A percentile compares a stretch with the other conserved stretches of the same genome.
Conservation (phyloP, 1,140 invertebrate species). For the Nasonia vitripennis region DNA sequence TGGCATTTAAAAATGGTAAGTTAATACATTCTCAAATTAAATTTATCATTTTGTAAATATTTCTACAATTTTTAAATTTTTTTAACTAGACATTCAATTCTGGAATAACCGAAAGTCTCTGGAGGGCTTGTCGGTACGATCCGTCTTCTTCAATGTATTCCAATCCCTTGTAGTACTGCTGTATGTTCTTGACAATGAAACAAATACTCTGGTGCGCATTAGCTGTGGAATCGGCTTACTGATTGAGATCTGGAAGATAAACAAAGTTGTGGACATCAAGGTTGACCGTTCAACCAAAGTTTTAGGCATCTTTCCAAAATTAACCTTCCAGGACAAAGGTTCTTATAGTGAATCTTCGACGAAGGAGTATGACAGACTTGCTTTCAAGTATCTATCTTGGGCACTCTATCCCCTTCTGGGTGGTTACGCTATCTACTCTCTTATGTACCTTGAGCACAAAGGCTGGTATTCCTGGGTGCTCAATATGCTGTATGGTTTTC, state of each 20-base stretch:
- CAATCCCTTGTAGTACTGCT: conserved; percentile 96
- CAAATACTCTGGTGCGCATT: conserved; percentile 95
- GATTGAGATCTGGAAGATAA: conserved; percentile 99
- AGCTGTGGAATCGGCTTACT: conserved; percentile 94
- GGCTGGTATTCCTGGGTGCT: conserved; percentile 98
- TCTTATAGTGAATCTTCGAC: conserved; percentile 97
- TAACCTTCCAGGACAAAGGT: conserved; percentile 94
- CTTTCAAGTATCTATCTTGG: conserved; percentile 98
- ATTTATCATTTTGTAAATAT: neutral
- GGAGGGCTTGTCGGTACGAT: conserved; percentile 97
- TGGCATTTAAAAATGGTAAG: conserved; percentile 99
- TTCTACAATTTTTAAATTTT: conserved; percentile 50
- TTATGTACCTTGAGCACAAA: conserved; percentile 98
- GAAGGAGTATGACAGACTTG: conserved; percentile 94
- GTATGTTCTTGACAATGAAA: conserved; percentile 99
- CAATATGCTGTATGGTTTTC: conserved; percentile 97
- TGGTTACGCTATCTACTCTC: conserved; percentile 95
- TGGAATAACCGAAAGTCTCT: conserved; percentile 98
- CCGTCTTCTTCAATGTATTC: conserved; percentile 99
- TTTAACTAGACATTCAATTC: conserved; percentile 94
- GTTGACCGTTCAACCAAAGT: conserved; percentile 84
- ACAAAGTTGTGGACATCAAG: conserved; percentile 94
- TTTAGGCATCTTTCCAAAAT: conserved; percentile 87
- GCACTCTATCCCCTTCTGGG: conserved; percentile 93
- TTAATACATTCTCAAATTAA: neutral